Conservation (phyloP, 2,797 vertebrate species). For the Pygocentrus nattereri region DNA sequence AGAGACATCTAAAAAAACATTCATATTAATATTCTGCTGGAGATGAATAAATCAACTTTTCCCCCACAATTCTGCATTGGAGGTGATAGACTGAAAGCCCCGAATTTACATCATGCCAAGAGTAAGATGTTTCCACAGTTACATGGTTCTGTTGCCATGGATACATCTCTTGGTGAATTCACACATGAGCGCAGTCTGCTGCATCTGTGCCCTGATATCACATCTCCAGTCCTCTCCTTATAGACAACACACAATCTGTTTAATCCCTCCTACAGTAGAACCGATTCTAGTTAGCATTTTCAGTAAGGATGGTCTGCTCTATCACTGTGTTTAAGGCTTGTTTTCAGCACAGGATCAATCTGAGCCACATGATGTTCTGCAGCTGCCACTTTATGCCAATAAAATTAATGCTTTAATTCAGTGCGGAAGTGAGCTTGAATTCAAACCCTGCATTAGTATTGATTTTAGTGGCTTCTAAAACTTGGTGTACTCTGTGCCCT, state of each 20-base stretch:
- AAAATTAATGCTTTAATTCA: no score
- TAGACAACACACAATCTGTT: not conserved
- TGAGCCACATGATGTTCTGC: no score
- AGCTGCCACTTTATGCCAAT: no score
- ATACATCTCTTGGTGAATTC: not conserved
- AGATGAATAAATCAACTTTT: not conserved
- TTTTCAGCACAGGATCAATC: no score
- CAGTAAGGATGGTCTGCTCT: not conserved
- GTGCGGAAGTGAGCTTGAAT: not conserved
- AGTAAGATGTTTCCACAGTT: not conserved
- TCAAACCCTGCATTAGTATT: not conserved
- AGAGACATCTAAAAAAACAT: no score
- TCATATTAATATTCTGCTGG: not conserved
- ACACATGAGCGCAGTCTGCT: not conserved
- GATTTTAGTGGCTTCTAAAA: no score
- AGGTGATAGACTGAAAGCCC: not conserved
- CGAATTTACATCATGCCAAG: not conserved
- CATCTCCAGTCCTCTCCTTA: not conserved
- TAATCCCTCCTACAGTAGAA: not conserved
- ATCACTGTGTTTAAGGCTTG: no score
- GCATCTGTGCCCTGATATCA: not conserved
- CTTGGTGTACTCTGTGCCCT: not conserved
- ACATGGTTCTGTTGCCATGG: conserved; percentile 6
- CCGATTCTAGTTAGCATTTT: not conserved
- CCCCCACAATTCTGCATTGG: not conserved